These are phyloP conservation scores for Oscheius sp. DNA, from an alignment of 1,140 invertebrate species.

Conservation along the genomic window DNA sequence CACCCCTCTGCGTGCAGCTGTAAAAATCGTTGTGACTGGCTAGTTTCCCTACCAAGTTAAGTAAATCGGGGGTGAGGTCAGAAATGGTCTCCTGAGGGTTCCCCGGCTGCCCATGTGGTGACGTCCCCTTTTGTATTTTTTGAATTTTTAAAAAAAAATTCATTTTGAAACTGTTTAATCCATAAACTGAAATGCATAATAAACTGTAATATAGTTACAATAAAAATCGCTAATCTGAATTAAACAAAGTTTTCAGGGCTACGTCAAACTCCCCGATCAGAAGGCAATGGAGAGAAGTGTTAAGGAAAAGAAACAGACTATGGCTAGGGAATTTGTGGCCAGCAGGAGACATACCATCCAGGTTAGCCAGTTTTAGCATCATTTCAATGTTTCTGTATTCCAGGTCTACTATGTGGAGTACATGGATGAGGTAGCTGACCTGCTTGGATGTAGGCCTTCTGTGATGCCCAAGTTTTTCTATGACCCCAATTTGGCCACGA, in stretches of 20 bases:
- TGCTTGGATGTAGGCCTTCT: slow-evolving; percentile 61
- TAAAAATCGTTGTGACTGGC: too few relatives aligned
- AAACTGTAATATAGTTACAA: too few relatives aligned
- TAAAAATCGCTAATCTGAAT: too few relatives aligned
- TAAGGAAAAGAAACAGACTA: slow-evolving; percentile 21
- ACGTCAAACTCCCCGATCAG: slow-evolving; percentile 28
- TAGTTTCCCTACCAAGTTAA: too few relatives aligned
- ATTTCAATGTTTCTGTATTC: slow-evolving; percentile 5
- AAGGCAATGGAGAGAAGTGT: slow-evolving; percentile 34
- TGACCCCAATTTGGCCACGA: slow-evolving; percentile 35
- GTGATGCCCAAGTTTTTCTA: slow-evolving; percentile 51
- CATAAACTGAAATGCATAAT: too few relatives aligned
- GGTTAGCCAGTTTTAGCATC: slow-evolving; percentile 7
- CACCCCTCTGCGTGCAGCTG: too few relatives aligned
- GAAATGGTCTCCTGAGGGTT: too few relatives aligned
- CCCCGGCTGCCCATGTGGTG: too few relatives aligned
- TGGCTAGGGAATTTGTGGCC: slow-evolving; percentile 56
- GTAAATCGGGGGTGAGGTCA: too few relatives aligned
- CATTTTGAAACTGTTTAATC: too few relatives aligned
- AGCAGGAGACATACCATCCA: slow-evolving; percentile 63
- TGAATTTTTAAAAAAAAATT: too few relatives aligned
- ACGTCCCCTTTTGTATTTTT: too few relatives aligned
- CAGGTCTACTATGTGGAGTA: slow-evolving; percentile 61
- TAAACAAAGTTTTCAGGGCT: not conserved
- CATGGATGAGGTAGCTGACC: slow-evolving; percentile 63